Base-by-base conservation (phyloP, 2,888 invertebrate genomes). In the Megaustenia siamemsis region DNA sequence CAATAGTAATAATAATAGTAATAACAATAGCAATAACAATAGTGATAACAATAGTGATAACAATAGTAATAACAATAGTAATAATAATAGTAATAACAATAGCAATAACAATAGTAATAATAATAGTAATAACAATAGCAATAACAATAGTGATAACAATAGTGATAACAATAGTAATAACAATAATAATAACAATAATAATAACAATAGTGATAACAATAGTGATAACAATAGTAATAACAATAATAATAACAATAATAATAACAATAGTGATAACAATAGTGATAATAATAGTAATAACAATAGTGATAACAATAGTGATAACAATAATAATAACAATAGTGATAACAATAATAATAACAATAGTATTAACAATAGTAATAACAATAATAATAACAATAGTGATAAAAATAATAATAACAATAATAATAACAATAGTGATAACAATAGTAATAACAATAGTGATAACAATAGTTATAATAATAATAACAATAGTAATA, bases 111-210 rank as follows among this genome's bases (percentile, higher is more conserved):
- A 78, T 35, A 78, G 60, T 38, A 53, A 60, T 38, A 60, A 4
- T 24, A 53, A 78, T 32, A 78, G 38, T 38, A 53, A 60, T 56
- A 78, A 35, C 38, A 53, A 78, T 56, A 78, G 21, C 38, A 53
- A 78, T 12, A 78, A 53, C 38, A 40, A 49, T 45, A 32, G 28
- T 12, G 63, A 8, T 8, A 49, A 49, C 21, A n/a, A 66, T 28
- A 68, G 68, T 49, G 49, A 49, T 12, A 12, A 49, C 18, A 18
- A 53, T 53, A 53, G 10, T 53, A 15, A 53, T 21, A 10, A 53
- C 21, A 15, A 53, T 53, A 21, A 53, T 53, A 21, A 53, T 53
- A 21, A 21, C 53, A 15, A 21, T 21, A 53, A 53, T 53, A 21
- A 53, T 53, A 21, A 15, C 21, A 10, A 53, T 53, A 53, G 21